phyloP scores from a whole-genome alignment of 2,888 invertebrate genomes.

The Aspidiotus destructor region DNA sequence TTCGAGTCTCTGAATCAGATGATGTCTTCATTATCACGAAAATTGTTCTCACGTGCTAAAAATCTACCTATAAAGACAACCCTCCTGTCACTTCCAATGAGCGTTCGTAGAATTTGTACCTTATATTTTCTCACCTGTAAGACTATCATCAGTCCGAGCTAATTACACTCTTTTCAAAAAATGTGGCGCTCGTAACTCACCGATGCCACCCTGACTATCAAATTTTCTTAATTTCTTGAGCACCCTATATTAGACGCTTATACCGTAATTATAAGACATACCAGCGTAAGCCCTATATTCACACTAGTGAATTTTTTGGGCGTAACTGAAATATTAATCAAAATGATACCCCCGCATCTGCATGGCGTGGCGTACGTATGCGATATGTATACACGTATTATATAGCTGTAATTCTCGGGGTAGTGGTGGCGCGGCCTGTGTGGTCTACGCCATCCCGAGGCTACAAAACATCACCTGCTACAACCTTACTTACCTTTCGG shows the following conservation, averaged over 20 bases:
- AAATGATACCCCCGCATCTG: slow-evolving; percentile 10
- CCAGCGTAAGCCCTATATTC: slow-evolving; percentile 18
- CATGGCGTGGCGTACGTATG: slow-evolving; percentile 1
- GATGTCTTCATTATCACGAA: too few relatives aligned
- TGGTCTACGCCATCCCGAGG: slow-evolving; percentile 20
- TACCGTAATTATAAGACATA: neutral
- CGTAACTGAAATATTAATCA: slow-evolving; percentile 30
- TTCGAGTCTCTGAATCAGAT: too few relatives aligned
- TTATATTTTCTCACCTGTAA: neutral
- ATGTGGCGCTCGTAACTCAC: slow-evolving; percentile 1
- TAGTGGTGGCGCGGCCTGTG: slow-evolving; percentile 23
- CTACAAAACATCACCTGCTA: slow-evolving; percentile 27
- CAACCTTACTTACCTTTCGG: slow-evolving; percentile 14
- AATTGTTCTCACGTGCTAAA: too few relatives aligned
- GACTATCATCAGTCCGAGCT: neutral
- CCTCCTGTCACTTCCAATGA: neutral
- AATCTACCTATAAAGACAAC: neutral
- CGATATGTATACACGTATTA: neutral
- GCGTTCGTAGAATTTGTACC: neutral
- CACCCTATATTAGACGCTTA: slow-evolving; percentile 1
- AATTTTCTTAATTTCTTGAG: neutral
- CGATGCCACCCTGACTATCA: neutral
- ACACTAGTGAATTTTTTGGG: slow-evolving; percentile 24
- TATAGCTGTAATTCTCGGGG: slow-evolving; percentile 11
- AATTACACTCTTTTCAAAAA: neutral